Percentiles rank a stretch among this genome's conserved stretches.
Conservation (phyloP, 1,140 invertebrate species). For the Acromyrmex echinatior region DNA sequence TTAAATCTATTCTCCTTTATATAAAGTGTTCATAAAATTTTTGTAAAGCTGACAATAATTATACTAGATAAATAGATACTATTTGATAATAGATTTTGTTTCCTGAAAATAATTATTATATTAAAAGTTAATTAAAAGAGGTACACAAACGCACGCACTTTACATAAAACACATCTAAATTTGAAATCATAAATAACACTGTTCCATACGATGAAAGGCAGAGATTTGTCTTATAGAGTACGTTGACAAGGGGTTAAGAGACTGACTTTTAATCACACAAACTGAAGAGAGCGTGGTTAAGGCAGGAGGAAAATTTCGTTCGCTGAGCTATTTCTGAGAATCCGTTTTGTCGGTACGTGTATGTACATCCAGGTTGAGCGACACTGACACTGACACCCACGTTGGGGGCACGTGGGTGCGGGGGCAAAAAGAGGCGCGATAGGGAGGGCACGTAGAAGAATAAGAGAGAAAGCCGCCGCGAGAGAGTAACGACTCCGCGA, state of each 20-base stretch:
- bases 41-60: neutral
- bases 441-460: conserved; percentile 28
- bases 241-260: neutral
- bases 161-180: neutral
- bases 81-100: too few relatives aligned
- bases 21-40: neutral
- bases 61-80: too few relatives aligned
- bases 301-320: conserved; percentile 33
- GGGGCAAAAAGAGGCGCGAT: conserved; percentile 22
- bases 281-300: neutral
- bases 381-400: conserved; percentile 26
- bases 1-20: neutral
- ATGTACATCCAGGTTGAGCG: conserved; percentile 30
- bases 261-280: conserved; percentile 31
- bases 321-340: conserved; percentile 20
- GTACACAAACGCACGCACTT: too few relatives aligned
- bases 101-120: neutral
- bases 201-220: neutral
- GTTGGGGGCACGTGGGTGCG: conserved; percentile 1
- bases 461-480: conserved; percentile 7
- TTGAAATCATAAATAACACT: conserved; percentile 9
- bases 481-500: conserved; percentile 65
- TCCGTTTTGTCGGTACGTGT: conserved; percentile 10
- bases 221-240: conserved; percentile 5
- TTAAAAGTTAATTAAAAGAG: neutral